A percentile compares a stretch with the other conserved stretches of the same genome.
Conservation (phyloP, 2,113 vertebrate genomes). For the Chloropsis hardwickii region DNA sequence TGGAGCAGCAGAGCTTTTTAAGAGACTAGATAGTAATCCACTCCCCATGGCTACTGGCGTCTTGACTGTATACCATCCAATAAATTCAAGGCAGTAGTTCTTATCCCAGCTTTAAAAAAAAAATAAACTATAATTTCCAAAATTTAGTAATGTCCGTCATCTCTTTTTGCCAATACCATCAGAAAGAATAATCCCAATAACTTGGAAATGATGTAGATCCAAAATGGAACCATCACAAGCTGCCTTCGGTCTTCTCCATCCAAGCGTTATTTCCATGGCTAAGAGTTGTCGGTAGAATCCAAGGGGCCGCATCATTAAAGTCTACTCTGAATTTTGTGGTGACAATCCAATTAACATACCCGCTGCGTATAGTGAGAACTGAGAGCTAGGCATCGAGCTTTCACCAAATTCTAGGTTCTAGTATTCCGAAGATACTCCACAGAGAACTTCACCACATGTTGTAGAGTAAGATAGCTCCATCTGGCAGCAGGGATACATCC, state of each 20-base stretch:
- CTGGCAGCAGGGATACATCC: conserved; percentile 85
- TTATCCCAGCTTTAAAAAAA: conserved; percentile 73
- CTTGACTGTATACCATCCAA: conserved; percentile 73
- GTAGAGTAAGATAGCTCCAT: conserved; percentile 77
- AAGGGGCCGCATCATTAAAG: conserved; percentile 61
- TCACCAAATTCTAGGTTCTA: conserved; percentile 68
- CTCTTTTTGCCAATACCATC: conserved; percentile 72
- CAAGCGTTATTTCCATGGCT: conserved; percentile 73
- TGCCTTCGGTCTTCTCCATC: conserved; percentile 74
- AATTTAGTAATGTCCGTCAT: conserved; percentile 69
- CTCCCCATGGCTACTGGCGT: conserved; percentile 72
- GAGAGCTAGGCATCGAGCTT: conserved; percentile 67
- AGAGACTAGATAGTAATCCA: conserved; percentile 74
- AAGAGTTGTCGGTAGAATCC: conserved; percentile 78
- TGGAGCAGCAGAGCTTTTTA: conserved; percentile 58
- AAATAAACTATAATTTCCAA: conserved; percentile 76
- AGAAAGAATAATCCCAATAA: conserved; percentile 75
- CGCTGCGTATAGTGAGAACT: conserved; percentile 53
- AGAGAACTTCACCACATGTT: conserved; percentile 66
- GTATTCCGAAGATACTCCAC: conserved; percentile 77
- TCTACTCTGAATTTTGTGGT: conserved; percentile 64
- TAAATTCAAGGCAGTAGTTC: conserved; percentile 65
- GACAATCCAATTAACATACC: conserved; percentile 76
- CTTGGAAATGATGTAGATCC: conserved; percentile 77
- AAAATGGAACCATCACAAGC: conserved; percentile 68